Base-by-base conservation (phyloP, 2,797 vertebrate genomes). In the Falco rusticolus region DNA sequence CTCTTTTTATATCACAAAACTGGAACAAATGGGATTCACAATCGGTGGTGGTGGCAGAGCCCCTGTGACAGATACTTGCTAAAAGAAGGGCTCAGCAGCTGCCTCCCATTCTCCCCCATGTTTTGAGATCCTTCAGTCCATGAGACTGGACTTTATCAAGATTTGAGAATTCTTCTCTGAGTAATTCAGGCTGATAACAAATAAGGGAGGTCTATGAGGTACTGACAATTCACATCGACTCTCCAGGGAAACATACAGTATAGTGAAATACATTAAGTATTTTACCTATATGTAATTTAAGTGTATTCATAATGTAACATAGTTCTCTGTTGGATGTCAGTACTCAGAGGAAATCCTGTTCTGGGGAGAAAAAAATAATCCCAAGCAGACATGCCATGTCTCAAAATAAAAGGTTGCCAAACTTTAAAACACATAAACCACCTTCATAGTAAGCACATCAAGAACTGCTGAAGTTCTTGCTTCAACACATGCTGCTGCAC, bases 1-100 rank as follows among this genome's bases (percentile, higher is more conserved):
- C 74, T 92, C 69, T 84, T 96, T 97, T 94, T 94, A 86, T 69
- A 82, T 34, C 6, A 3, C 63, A 47, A 66, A 90, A 59, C 61
- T 74, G 82, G 56, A 91, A 87, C 71, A 90, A 92, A 86, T 2
- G 11, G 37, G 64, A 93, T 87, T 96, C 92, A 81, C 74, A 77
- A 66, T 85, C 66, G 64, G 22, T 57, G 76, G 7, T 87, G 57
- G 57, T 76, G 84, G 50, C 37, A 76, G 47, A 80, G 28, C 8
- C 41, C 41, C 13, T 90, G 25, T 90, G 70, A 81, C 66, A 93
- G 84, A 70, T 43, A 87, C 41, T 83, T 53, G 19, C 51, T 60
- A 68, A 74, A 53, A 60, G 60, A 87, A 92, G 83, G 43, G 17
- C 41, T 93, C 29, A 69, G 41, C 34, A 84, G 48, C 11, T 92